A percentile compares a stretch with the other conserved stretches of the same genome.
Evolutionary conservation across 2,888 invertebrate genomes (phyloP).

Genomic region (Synanthedon vespiformis): DNA sequence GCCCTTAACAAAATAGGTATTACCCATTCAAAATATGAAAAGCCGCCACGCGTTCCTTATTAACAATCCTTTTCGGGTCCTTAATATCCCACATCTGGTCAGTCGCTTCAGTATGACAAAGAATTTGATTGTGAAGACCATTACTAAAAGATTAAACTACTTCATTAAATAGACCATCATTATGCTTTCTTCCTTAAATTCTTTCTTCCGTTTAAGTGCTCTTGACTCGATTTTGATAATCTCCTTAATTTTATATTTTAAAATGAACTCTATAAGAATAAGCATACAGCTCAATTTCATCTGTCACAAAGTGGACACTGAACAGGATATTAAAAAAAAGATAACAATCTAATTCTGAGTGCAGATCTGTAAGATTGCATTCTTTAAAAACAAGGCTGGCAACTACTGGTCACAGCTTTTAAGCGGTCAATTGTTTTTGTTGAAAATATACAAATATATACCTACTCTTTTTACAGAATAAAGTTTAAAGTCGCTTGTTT

Average conservation of each 20-base stretch:
- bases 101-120: background rate
- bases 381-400: constrained; percentile 20
- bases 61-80: constrained; percentile 1
- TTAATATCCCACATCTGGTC: background rate
- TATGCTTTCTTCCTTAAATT: background rate
- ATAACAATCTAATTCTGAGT: constrained; percentile 59
- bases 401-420: background rate
- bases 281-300: background rate
- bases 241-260: constrained; percentile 1
- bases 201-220: constrained; percentile 22
- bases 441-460: background rate
- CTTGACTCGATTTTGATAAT: constrained; percentile 28
- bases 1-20: too few relatives aligned
- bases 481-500: background rate
- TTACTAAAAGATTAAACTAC: background rate
- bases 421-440: background rate
- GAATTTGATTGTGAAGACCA: background rate
- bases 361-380: constrained; percentile 44
- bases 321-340: constrained; percentile 40
- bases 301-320: background rate
- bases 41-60: constrained; percentile 5
- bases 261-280: constrained; percentile 8
- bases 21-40: too few relatives aligned
- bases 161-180: background rate
- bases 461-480: background rate